These are phyloP conservation scores for Heterodera filipjevi DNA, from an alignment of 2,888 invertebrate genomes.

Conservation along the genomic window DNA sequence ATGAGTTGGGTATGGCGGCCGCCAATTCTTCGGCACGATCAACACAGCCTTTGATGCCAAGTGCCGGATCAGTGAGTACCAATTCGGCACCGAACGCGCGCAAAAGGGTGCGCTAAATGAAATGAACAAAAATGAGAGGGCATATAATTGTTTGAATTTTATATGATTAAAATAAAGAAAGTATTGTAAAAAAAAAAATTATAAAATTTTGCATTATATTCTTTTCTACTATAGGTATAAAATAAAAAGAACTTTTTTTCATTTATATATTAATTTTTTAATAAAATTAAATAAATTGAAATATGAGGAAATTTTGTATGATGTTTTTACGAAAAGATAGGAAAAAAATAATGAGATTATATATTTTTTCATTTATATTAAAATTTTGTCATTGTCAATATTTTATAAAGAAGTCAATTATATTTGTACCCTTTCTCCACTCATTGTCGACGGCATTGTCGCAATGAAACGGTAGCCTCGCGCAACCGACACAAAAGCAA, in stretches of 20 bases:
- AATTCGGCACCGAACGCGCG: constrained; percentile 63
- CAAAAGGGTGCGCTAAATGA: constrained; percentile 56
- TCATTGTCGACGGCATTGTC: constrained; percentile 64
- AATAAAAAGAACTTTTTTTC: too few species aligned
- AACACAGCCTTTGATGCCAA: constrained; percentile 61
- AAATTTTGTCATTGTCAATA: too few species aligned
- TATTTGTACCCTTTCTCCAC: constrained; percentile 55
- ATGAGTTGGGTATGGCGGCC: constrained; percentile 53
- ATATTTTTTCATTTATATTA: too few species aligned
- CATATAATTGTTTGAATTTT: constrained; percentile 5
- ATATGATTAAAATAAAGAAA: background rate
- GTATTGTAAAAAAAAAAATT: background rate
- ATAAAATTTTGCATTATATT: background rate
- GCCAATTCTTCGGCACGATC: constrained; percentile 56
- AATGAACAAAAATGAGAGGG: background rate
- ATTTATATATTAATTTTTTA: too few species aligned
- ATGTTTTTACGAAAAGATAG: too few species aligned
- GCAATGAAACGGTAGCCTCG: constrained; percentile 60
- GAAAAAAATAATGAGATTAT: too few species aligned
- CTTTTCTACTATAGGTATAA: background rate
- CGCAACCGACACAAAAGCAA: constrained; percentile 63
- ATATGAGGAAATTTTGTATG: too few species aligned
- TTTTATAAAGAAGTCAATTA: background rate
- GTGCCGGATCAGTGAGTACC: constrained; percentile 59
- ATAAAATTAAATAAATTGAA: too few species aligned